Conservation (phyloP, 2,888 invertebrate genomes). For the Acanthoscelides obtectus region DNA sequence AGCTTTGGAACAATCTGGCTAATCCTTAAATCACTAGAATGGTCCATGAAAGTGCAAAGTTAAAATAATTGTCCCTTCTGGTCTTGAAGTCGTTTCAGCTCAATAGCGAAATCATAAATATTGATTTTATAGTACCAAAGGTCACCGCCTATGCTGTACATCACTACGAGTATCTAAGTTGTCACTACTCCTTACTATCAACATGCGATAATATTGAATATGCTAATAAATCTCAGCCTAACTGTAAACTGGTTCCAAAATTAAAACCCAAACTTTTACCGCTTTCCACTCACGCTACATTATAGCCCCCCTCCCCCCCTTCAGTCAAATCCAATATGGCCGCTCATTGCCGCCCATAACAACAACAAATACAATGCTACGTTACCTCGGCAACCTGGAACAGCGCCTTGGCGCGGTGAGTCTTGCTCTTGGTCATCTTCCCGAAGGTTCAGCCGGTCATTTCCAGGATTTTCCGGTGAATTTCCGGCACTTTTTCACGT, state of each 20-base stretch:
- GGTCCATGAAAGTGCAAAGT: no score
- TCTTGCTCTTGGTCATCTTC: slow-evolving; percentile 57
- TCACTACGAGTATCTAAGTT: no score
- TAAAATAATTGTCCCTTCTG: no score
- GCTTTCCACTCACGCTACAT: slow-evolving; percentile 4
- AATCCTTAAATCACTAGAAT: no score
- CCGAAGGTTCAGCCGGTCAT: background rate
- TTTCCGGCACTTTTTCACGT: background rate
- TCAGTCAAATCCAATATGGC: slow-evolving; percentile 21
- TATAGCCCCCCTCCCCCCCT: slow-evolving; percentile 1
- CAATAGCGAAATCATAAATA: no score
- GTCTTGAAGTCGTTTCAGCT: no score
- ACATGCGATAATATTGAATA: background rate
- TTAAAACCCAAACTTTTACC: slow-evolving; percentile 9
- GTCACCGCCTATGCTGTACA: no score
- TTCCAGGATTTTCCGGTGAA: background rate
- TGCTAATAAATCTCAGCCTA: background rate
- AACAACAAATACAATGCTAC: slow-evolving; percentile 21
- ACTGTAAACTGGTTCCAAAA: slow-evolving; percentile 1
- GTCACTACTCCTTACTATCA: background rate
- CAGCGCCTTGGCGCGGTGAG: slow-evolving; percentile 57
- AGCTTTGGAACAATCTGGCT: no score
- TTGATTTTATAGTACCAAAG: no score
- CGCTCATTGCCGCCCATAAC: slow-evolving; percentile 14
- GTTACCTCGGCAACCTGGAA: slow-evolving; percentile 73